Conservation (phyloP, 2,888 invertebrate species). For the Oscheius sp. region DNA sequence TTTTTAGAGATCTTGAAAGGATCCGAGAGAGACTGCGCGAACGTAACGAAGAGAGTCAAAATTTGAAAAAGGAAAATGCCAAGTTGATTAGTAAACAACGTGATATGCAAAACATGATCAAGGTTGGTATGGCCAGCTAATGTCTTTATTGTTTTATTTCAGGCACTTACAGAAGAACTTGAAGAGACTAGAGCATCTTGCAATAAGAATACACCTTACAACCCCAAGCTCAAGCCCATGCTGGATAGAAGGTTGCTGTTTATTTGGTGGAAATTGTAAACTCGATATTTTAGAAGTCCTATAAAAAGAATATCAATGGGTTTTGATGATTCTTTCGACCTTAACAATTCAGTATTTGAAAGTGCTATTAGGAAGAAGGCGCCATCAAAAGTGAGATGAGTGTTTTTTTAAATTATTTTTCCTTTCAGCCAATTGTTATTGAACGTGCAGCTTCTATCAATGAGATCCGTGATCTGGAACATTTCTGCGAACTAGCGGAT, state of each 20-base stretch:
- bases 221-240: background rate
- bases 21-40: background rate
- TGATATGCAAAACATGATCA: background rate
- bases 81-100: background rate
- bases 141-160: background rate
- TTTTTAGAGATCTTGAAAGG: background rate
- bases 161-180: background rate
- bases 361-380: conserved; percentile 8
- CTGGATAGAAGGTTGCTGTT: background rate
- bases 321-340: background rate
- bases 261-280: background rate
- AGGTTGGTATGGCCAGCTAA: background rate
- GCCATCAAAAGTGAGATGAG: background rate
- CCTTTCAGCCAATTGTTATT: background rate
- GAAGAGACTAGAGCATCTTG: background rate
- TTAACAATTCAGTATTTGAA: background rate
- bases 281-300: background rate
- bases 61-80: background rate
- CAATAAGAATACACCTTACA: conserved; percentile 1
- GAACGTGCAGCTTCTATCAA: no score
- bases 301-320: conserved; percentile 8
- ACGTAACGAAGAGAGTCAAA: background rate
- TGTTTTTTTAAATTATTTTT: background rate
- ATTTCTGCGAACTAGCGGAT: background rate
- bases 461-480: background rate